Percentiles rank a stretch among this genome's conserved stretches.
These are phyloP conservation scores for Catocala nupta DNA, from an alignment of 2,888 invertebrate genomes.

Conservation along the genomic window DNA sequence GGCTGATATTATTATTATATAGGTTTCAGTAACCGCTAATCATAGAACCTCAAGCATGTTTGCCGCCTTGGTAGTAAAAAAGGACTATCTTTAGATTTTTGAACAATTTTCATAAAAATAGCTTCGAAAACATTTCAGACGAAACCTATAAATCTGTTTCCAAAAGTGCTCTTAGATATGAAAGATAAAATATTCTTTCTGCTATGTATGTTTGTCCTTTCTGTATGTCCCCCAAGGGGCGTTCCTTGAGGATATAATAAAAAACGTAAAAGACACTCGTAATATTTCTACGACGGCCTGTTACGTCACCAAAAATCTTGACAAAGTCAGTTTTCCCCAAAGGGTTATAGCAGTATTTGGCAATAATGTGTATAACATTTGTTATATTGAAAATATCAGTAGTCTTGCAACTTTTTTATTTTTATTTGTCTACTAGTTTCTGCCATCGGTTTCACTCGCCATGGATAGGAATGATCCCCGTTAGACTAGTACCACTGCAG, in stretches of 20 bases:
- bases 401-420: neutral
- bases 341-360: conserved; percentile 18
- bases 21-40: too few species aligned
- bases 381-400: neutral
- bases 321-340: conserved; percentile 25
- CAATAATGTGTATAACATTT: neutral
- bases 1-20: too few species aligned
- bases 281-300: conserved; percentile 35
- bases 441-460: too few species aligned
- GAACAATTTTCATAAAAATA: neutral
- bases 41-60: too few species aligned
- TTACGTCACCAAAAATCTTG: conserved; percentile 38
- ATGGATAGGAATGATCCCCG: too few species aligned
- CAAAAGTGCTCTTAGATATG: conserved; percentile 11
- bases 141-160: conserved; percentile 13
- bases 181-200: conserved; percentile 38
- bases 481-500: too few species aligned
- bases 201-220: conserved; percentile 28
- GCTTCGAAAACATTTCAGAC: conserved; percentile 1
- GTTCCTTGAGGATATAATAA: conserved; percentile 44
- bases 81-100: too few species aligned
- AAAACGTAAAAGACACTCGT: conserved; percentile 32
- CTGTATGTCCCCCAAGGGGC: conserved; percentile 30
- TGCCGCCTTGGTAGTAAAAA: too few species aligned
- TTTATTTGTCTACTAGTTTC: too few species aligned